These are phyloP conservation scores for Phymatocera aterrima DNA, from an alignment of 2,888 invertebrate species.

Conservation along the genomic window DNA sequence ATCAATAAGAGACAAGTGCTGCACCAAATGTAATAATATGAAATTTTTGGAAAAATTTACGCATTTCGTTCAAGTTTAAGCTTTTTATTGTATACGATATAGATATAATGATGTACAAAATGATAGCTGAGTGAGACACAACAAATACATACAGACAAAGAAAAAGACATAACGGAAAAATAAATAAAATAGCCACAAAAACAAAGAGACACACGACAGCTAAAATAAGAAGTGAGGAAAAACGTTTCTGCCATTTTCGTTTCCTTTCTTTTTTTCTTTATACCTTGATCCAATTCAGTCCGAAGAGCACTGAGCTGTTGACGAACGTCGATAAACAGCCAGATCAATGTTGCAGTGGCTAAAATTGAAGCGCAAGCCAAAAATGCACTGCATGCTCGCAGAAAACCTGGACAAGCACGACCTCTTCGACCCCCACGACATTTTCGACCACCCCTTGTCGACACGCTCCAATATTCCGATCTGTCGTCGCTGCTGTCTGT, in stretches of 20 bases:
- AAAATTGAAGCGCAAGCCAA: conserved; percentile 80
- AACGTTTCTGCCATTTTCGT: background rate
- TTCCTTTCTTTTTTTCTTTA: background rate
- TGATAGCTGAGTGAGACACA: background rate
- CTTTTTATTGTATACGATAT: conserved; percentile 2
- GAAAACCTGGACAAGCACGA: conserved; percentile 76
- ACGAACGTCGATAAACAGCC: conserved; percentile 83
- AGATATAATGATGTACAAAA: background rate
- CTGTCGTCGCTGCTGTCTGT: conserved; percentile 81
- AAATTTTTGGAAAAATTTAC: background rate
- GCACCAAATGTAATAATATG: background rate
- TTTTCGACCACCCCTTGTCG: conserved; percentile 63
- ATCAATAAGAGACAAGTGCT: background rate
- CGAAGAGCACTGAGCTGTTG: conserved; percentile 81
- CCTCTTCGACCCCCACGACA: conserved; percentile 64
- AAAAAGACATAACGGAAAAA: background rate
- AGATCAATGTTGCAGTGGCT: conserved; percentile 81
- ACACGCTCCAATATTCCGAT: conserved; percentile 75
- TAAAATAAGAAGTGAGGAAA: background rate
- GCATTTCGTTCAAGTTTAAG: background rate
- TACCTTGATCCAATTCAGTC: conserved; percentile 83
- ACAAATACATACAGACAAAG: too few species aligned
- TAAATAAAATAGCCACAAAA: background rate
- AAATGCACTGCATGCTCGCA: conserved; percentile 79
- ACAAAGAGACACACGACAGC: background rate